These are phyloP conservation scores for Andrena flavipes DNA, from an alignment of 2,888 invertebrate genomes.

Conservation along the genomic window DNA sequence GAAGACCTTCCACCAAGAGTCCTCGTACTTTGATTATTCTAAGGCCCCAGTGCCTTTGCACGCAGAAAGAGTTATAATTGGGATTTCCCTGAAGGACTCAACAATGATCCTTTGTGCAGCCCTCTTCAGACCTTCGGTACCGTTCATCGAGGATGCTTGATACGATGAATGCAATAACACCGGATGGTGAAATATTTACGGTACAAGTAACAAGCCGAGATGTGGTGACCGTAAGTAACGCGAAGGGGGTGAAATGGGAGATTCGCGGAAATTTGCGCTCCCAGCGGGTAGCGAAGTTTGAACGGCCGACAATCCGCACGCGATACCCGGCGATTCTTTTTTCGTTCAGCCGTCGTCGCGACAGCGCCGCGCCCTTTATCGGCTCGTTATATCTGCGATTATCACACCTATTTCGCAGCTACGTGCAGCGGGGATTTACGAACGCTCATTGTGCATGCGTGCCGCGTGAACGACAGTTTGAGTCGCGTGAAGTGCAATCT, in stretches of 20 bases:
- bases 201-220: constrained; percentile 31
- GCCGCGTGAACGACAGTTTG: not conserved
- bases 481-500: constrained; percentile 11
- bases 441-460: constrained; percentile 8
- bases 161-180: constrained; percentile 44
- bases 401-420: constrained; percentile 9
- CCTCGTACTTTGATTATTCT: constrained; percentile 9
- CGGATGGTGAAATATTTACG: constrained; percentile 42
- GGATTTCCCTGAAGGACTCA: not conserved
- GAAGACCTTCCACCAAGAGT: not conserved
- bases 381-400: constrained; percentile 27
- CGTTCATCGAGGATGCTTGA: constrained; percentile 27
- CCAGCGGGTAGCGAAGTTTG: constrained; percentile 15
- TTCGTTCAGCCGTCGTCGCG: not conserved
- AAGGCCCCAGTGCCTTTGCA: not conserved
- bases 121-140: constrained; percentile 4
- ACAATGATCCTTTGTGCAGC: constrained; percentile 7
- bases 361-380: constrained; percentile 4
- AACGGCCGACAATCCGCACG: not conserved
- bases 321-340: constrained; percentile 16
- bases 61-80: not conserved
- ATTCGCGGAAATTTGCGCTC: constrained; percentile 45
- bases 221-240: constrained; percentile 46
- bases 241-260: constrained; percentile 33
- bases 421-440: constrained; percentile 26